phyloP scores from a whole-genome alignment of 30 jellyfish, hydroid and myxozoan species.

The Aurelia aurita complex sp. Pacific region DNA sequence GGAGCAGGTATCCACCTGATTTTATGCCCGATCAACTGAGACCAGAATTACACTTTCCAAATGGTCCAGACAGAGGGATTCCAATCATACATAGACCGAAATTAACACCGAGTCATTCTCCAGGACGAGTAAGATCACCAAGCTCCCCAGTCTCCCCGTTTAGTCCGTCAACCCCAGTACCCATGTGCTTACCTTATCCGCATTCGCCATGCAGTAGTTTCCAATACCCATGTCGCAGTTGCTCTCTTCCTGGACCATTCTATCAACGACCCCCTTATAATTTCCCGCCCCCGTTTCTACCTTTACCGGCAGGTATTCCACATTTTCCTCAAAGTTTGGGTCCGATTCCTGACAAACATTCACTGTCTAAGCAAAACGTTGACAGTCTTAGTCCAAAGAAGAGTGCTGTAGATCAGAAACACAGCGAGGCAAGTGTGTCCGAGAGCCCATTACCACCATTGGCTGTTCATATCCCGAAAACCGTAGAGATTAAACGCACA shows the following conservation, averaged over 20 bases:
- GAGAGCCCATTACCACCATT: background rate
- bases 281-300: constrained; percentile 16
- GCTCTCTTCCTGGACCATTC: constrained; percentile 48
- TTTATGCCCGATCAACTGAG: too few species aligned
- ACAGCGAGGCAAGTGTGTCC: background rate
- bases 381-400: background rate
- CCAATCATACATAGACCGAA: constrained; percentile 4
- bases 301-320: constrained; percentile 17
- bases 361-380: background rate
- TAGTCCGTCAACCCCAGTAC: constrained; percentile 52
- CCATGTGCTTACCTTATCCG: constrained; percentile 46
- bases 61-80: background rate
- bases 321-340: background rate
- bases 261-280: constrained; percentile 39
- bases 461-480: background rate
- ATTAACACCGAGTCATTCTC: constrained; percentile 9
- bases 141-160: constrained; percentile 45
- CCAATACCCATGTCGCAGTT: constrained; percentile 33
- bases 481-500: background rate
- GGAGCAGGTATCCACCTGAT: too few species aligned
- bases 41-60: too few species aligned
- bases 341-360: background rate
- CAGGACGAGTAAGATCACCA: constrained; percentile 31
- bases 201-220: constrained; percentile 15
- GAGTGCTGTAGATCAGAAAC: background rate